Base-by-base conservation (phyloP, 2,797 vertebrate species). In the Knipowitschia caucasica region DNA sequence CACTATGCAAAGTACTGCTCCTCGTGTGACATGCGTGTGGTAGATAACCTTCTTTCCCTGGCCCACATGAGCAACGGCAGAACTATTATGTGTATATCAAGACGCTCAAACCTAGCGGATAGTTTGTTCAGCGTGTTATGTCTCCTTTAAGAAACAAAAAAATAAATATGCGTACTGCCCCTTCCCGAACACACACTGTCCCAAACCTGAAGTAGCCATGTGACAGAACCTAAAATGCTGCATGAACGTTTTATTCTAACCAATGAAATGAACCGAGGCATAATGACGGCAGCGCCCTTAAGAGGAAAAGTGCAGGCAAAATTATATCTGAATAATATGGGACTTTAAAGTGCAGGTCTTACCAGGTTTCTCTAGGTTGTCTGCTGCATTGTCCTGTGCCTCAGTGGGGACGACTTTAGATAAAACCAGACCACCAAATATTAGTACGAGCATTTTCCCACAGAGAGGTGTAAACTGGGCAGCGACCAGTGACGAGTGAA, bases 371-470 rank as follows among this genome's bases (percentile, higher is more conserved):
- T 89, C 91, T 82, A 86, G 56, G 85, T 69, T 88, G 83, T 91
- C 90, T 81, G 82, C 86, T 68, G 87, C 65, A 88, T 55, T 87
- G 85, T 91, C 90, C 86, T 91, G 89, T 76, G 85, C 87, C 79
- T 92, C 89, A 73, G 69, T 89, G 62, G 90, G 89, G 77, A 91
- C 88, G 76, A 91, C 91, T 91, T 90, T 80, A 73, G 82, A 91
- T 86, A 88, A 85, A 91, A 92, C 76, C 86, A 87, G 74, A 82
- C 69, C 73, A 87, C 78, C 79, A 80, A 86, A 81, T 85, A 66
- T 44, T 44, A 44, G 42, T 44, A 26, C 23, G 42, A 44, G 42
- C 42, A 44, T 44, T 26, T 9, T 5, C 23, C 39, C 25, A 25
- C 20, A 14, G 39, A 26, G 25, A 44, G 7, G 12, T 20, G 12